Percentiles rank a stretch among this genome's conserved stretches.
Conservation (phyloP, 2,888 invertebrate species). For the Drosophila paracracens region DNA sequence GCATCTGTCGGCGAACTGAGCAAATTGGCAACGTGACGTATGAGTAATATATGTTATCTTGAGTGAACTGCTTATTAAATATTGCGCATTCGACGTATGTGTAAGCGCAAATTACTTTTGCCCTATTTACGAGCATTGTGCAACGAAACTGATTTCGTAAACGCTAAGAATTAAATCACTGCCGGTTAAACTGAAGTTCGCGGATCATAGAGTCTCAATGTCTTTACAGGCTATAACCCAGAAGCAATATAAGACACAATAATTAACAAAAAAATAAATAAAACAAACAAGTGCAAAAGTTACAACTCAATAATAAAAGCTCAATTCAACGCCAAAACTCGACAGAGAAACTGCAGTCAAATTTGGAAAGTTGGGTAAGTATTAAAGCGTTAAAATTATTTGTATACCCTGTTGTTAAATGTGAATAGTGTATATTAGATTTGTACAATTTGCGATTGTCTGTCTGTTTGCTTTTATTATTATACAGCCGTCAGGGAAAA, state of each 20-base stretch:
- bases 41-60: slow-evolving; percentile 69
- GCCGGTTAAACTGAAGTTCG: slow-evolving; percentile 3
- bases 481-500: neutral
- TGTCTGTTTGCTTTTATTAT: neutral
- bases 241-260: slow-evolving; percentile 68
- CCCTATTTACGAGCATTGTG: slow-evolving; percentile 47
- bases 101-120: slow-evolving; percentile 50
- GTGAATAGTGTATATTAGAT: neutral
- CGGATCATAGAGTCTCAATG: neutral
- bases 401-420: neutral
- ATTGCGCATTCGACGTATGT: slow-evolving; percentile 67
- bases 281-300: slow-evolving; percentile 29
- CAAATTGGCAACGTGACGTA: slow-evolving; percentile 70
- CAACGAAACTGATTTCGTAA: slow-evolving; percentile 54
- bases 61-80: slow-evolving; percentile 71
- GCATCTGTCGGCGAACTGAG: slow-evolving; percentile 36
- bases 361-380: slow-evolving; percentile 41
- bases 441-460: neutral
- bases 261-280: slow-evolving; percentile 41
- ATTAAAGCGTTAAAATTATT: slow-evolving; percentile 10
- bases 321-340: slow-evolving; percentile 17
- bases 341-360: slow-evolving; percentile 17
- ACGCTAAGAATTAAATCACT: slow-evolving; percentile 14
- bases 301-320: slow-evolving; percentile 14
- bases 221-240: slow-evolving; percentile 22